A percentile compares a stretch with the other conserved stretches of the same genome.
phyloP scores from a whole-genome alignment of 2,113 vertebrate genomes.

The Chascanopsetta lugubris region DNA sequence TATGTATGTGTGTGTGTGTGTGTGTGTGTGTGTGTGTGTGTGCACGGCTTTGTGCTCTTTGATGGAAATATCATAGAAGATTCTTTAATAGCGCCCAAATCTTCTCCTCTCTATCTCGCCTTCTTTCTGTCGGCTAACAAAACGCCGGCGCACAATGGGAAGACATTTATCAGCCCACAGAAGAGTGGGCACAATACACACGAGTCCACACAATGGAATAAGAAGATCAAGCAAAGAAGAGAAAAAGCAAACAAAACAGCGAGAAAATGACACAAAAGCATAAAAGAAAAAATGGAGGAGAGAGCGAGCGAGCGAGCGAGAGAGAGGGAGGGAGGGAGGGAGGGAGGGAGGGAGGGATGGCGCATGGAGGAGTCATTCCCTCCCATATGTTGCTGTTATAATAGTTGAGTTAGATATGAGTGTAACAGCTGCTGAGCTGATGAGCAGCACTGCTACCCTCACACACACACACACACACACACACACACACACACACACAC shows the following conservation, averaged over 20 bases:
- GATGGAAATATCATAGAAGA: slow-evolving; percentile 40
- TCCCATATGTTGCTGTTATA: slow-evolving; percentile 48
- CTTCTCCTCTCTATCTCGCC: slow-evolving; percentile 25
- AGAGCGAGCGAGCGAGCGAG: too few relatives aligned
- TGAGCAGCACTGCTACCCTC: slow-evolving; percentile 5
- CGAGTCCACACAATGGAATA: slow-evolving; percentile 37
- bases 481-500: neutral
- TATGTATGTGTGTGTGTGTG: neutral
- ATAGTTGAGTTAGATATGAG: slow-evolving; percentile 41
- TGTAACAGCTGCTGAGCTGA: slow-evolving; percentile 58
- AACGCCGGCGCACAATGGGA: slow-evolving; percentile 41
- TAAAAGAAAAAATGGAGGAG: neutral
- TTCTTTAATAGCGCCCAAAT: neutral
- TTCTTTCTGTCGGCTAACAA: slow-evolving; percentile 36
- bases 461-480: slow-evolving; percentile 10
- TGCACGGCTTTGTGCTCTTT: slow-evolving; percentile 27
- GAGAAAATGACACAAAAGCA: slow-evolving; percentile 10
- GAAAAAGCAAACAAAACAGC: slow-evolving; percentile 5
- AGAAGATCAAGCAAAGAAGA: slow-evolving; percentile 27
- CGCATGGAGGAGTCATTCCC: slow-evolving; percentile 26
- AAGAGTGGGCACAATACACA: slow-evolving; percentile 30
- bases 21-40: neutral
- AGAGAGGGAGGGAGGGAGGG: slow-evolving; percentile 2
- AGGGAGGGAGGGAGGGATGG: slow-evolving; percentile 2
- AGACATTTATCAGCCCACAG: slow-evolving; percentile 51